Conservation (phyloP, 2,113 vertebrate species). For the Oreochromis aureus region DNA sequence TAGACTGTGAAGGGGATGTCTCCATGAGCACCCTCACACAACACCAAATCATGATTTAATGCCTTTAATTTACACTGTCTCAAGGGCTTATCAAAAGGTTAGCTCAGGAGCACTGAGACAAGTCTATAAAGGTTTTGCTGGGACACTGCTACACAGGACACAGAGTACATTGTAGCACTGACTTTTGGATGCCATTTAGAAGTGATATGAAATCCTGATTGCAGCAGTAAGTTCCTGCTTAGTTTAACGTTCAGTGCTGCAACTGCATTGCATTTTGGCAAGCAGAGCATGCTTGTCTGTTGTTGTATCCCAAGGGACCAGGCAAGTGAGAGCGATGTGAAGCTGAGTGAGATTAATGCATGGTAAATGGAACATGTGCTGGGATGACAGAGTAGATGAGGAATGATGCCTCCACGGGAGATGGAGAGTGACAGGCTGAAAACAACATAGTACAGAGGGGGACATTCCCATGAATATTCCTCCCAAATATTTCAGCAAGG, state of each 20-base stretch:
- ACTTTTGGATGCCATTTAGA: background rate
- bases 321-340: constrained; percentile 18
- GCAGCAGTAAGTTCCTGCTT: constrained; percentile 1
- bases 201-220: background rate
- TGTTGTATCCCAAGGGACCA: constrained; percentile 15
- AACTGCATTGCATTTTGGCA: background rate
- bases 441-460: constrained; percentile 12
- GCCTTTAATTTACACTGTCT: constrained; percentile 91
- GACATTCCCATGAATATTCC: constrained; percentile 25
- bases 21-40: constrained; percentile 80
- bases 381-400: constrained; percentile 43
- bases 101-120: constrained; percentile 40
- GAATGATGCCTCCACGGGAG: constrained; percentile 37
- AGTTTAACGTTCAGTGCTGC: background rate
- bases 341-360: constrained; percentile 53
- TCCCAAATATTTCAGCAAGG: background rate
- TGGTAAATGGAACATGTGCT: constrained; percentile 57
- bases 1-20: constrained; percentile 93
- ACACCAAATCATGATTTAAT: constrained; percentile 88
- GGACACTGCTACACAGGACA: constrained; percentile 15
- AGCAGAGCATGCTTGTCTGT: constrained; percentile 22
- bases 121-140: constrained; percentile 45
- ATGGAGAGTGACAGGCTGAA: constrained; percentile 45
- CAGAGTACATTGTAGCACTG: background rate
- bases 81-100: constrained; percentile 71